A percentile compares a stretch with the other conserved stretches of the same genome.
These are phyloP conservation scores for Daubentonia madagascariensis DNA, from an alignment of 2,113 vertebrate genomes.

Conservation along the genomic window DNA sequence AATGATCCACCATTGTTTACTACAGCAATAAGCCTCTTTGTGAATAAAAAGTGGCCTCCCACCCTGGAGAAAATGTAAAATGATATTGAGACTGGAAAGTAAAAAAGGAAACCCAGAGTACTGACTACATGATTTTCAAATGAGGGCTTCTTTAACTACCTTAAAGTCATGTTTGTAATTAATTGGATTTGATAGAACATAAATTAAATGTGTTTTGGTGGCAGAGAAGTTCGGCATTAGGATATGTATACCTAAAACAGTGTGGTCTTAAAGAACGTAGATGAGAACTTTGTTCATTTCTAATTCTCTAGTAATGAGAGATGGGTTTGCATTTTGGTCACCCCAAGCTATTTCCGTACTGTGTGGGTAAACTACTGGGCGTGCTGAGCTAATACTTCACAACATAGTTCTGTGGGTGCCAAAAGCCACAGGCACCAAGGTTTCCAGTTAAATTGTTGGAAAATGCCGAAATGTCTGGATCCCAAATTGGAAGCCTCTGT, in stretches of 20 bases:
- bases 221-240: background rate
- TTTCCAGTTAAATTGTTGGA: background rate
- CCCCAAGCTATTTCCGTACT: background rate
- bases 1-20: background rate
- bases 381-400: background rate
- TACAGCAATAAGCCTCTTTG: background rate
- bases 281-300: background rate
- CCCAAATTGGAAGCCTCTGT: background rate
- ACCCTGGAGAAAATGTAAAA: background rate
- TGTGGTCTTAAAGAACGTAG: background rate
- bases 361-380: background rate
- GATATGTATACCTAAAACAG: background rate
- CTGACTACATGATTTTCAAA: background rate
- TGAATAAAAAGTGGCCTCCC: background rate
- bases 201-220: background rate
- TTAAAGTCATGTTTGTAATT: background rate
- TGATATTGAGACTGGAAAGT: background rate
- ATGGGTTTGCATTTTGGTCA: background rate
- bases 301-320: background rate
- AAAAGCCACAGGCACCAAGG: background rate
- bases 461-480: constrained; percentile 7
- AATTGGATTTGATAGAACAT: background rate
- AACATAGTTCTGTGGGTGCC: background rate
- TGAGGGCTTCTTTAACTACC: background rate
- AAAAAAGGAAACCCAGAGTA: background rate